phyloP scores from a whole-genome alignment of 2,113 vertebrate species.

The Hippopotamus amphibius region DNA sequence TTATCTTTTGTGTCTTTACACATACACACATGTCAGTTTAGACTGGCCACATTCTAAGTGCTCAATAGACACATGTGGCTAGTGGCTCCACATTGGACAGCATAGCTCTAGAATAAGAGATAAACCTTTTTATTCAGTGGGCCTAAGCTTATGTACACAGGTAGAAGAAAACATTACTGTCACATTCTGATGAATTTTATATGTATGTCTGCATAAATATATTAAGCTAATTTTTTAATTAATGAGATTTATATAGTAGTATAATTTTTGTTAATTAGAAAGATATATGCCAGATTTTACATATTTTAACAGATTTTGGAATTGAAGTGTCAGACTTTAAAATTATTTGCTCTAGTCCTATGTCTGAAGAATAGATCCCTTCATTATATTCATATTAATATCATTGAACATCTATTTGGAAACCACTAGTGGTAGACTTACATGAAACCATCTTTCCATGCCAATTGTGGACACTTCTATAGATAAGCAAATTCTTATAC shows the following conservation, averaged over 20 bases:
- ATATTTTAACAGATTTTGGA: conserved; percentile 23
- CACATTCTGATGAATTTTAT: not conserved
- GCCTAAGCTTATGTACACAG: not conserved
- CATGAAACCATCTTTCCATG: not conserved
- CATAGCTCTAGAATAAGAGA: not conserved
- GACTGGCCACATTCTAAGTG: not conserved
- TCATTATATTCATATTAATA: not conserved
- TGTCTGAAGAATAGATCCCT: not conserved
- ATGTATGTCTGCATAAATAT: not conserved
- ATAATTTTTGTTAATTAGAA: not conserved
- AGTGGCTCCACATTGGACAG: not conserved
- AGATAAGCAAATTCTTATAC: not conserved
- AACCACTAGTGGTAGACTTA: not conserved
- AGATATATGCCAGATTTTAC: not conserved
- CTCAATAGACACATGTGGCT: not conserved
- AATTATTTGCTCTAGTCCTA: not conserved
- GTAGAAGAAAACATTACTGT: not conserved
- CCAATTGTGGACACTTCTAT: not conserved
- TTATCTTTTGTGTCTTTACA: not conserved
- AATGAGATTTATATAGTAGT: not conserved
- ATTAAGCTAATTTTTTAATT: not conserved
- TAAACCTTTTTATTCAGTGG: not conserved
- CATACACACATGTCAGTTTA: not conserved
- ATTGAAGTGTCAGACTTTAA: not conserved
- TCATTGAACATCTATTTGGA: not conserved